Percentiles rank a stretch among this genome's conserved stretches.
Evolutionary conservation across 53 echinoderm and acorn worm species (phyloP).

Genomic region (Mesocentrotus franciscanus): DNA sequence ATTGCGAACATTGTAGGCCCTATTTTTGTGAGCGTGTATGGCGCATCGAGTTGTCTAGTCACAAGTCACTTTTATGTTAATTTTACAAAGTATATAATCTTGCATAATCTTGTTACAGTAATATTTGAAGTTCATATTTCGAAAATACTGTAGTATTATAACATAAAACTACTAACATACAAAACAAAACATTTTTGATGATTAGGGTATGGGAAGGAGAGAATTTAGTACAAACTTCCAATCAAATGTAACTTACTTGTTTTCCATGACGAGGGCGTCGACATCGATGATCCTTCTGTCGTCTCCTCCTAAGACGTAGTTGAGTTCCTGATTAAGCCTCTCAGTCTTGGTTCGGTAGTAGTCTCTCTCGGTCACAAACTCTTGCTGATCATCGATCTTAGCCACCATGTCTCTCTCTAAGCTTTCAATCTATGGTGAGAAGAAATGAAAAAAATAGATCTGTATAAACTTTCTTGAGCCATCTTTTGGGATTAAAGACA

Average conservation of each 20-base stretch:
- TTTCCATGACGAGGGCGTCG: conserved; percentile 95
- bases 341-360: conserved; percentile 91
- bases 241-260: conserved; percentile 69
- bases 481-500: too few relatives aligned
- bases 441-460: neutral
- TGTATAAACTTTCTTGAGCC: neutral
- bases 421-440: neutral
- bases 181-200: too few relatives aligned
- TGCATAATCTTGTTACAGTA: too few relatives aligned
- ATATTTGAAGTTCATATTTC: too few relatives aligned
- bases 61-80: too few relatives aligned
- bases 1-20: too few relatives aligned
- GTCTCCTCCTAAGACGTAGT: conserved; percentile 94
- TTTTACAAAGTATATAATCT: too few relatives aligned
- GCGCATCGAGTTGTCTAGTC: too few relatives aligned
- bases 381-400: conserved; percentile 86
- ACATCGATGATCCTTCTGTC: conserved; percentile 94
- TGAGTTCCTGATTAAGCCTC: conserved; percentile 92
- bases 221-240: neutral
- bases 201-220: too few relatives aligned
- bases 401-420: conserved; percentile 2
- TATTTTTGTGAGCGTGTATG: too few relatives aligned
- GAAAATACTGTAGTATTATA: too few relatives aligned
- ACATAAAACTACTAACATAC: too few relatives aligned
- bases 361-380: conserved; percentile 91